Conservation (phyloP, 2,888 invertebrate genomes). For the Thereva nobilitata region DNA sequence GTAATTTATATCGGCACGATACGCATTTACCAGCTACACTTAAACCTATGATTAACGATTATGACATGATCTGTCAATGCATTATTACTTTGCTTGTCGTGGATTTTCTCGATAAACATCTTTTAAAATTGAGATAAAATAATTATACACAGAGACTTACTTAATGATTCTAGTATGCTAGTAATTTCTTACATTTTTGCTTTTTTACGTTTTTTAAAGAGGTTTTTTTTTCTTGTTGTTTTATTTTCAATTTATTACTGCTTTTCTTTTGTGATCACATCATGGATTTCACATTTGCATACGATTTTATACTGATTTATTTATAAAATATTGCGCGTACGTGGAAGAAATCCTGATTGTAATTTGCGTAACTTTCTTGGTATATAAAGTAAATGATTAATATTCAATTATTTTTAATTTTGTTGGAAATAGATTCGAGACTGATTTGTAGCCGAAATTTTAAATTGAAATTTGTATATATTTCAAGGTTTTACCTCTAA, state of each 20-base stretch:
- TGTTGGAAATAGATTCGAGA: too few species aligned
- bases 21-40: conserved; percentile 27
- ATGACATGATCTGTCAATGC: conserved; percentile 31
- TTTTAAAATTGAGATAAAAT: conserved; percentile 22
- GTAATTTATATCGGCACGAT: conserved; percentile 17
- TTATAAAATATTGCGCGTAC: too few species aligned
- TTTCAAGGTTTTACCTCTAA: too few species aligned
- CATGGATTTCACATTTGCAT: too few species aligned
- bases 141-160: conserved; percentile 15
- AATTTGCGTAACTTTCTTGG: too few species aligned
- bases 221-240: conserved; percentile 14
- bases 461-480: too few species aligned
- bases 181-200: conserved; percentile 18
- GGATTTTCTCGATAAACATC: conserved; percentile 21
- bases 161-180: conserved; percentile 10
- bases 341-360: too few species aligned
- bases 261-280: too few species aligned
- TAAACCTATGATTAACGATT: conserved; percentile 32
- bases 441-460: too few species aligned
- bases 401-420: too few species aligned
- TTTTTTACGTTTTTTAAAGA: conserved; percentile 10
- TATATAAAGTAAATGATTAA: too few species aligned
- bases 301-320: too few species aligned
- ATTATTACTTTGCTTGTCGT: conserved; percentile 22
- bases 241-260: neutral